Base-by-base conservation (phyloP, 2,113 vertebrate genomes). In the Motacilla alba region DNA sequence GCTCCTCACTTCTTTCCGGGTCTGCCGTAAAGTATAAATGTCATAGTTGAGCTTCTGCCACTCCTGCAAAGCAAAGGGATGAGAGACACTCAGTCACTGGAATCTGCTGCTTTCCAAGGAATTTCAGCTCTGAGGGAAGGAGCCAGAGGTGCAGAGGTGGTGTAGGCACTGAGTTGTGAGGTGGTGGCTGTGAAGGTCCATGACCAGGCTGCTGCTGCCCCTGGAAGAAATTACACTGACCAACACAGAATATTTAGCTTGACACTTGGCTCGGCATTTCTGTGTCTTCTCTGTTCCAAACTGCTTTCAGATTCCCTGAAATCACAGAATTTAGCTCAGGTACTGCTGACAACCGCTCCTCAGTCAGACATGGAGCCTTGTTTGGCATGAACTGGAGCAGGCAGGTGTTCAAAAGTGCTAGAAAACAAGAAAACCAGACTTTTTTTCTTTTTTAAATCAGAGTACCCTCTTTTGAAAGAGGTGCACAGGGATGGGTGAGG, bases 11-110 rank as follows among this genome's bases (percentile, higher is more conserved):
- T 99, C 98, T 81, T 98, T 98, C 66, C 98, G 97, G 52, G 98
- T 92, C 83, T 98, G 99, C 58, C 98, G 95, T 81, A 99, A 92
- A 7, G 97, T 97, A 49, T 99, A 98, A 81, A 99, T 99, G 83
- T 99, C 98, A 41, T 98, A 99, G 94, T 99, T 99, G 95, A 99
- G 98, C 96, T 99, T 99, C 86, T 99, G 99, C 99, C 99, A 99
- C 84, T 99, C 98, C 99, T 99, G 91, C 56, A 87, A 94, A 90
- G 80, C 73, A 93, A 89, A 75, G 27, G 23, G 37, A 19, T 70
- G 75, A 95, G 15, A 77, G 76, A 91, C 27, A 46, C 26, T 85
- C 43, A 46, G 37, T 19, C 37, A 91, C 5, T 69, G 80, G 79
- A 23, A 55, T 59, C 52, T 27, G 37, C 30, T 83, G 59, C 59